Conservation (phyloP, 2,888 invertebrate genomes). For the Brachylomia viminalis region DNA sequence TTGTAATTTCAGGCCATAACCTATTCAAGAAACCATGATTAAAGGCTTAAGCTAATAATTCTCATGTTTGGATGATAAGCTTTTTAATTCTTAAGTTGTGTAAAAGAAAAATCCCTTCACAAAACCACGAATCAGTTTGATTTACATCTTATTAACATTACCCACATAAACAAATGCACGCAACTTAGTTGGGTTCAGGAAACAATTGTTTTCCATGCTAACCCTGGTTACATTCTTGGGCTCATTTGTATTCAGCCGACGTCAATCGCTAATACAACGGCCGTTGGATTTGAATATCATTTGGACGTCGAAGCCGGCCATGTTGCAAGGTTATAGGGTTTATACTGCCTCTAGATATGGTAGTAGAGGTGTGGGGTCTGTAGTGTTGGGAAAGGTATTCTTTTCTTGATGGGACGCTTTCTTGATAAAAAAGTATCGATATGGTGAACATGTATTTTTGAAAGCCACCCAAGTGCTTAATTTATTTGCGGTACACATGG, state of each 20-base stretch:
- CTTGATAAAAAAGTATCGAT: neutral
- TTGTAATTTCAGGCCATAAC: no score
- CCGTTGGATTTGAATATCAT: constrained; percentile 69
- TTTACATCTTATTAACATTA: constrained; percentile 39
- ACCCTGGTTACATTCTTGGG: constrained; percentile 67
- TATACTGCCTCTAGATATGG: constrained; percentile 31
- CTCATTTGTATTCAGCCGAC: constrained; percentile 77
- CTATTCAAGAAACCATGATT: neutral
- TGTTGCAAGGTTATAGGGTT: constrained; percentile 56
- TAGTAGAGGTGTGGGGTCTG: neutral
- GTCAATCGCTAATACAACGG: constrained; percentile 77
- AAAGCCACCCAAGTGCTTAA: neutral
- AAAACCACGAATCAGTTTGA: constrained; percentile 19
- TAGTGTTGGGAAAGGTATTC: constrained; percentile 20
- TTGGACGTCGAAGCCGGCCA: constrained; percentile 38
- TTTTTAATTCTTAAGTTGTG: neutral
- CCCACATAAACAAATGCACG: constrained; percentile 64
- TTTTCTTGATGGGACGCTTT: neutral
- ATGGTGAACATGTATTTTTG: neutral
- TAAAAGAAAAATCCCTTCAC: neutral
- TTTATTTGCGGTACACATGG: neutral
- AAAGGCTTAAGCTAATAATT: no score
- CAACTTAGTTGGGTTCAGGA: constrained; percentile 78
- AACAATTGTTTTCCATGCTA: constrained; percentile 76
- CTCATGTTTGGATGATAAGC: no score